A percentile compares a stretch with the other conserved stretches of the same genome.
Evolutionary conservation across 2,113 vertebrate species (phyloP).

Genomic region (Pagrus major): DNA sequence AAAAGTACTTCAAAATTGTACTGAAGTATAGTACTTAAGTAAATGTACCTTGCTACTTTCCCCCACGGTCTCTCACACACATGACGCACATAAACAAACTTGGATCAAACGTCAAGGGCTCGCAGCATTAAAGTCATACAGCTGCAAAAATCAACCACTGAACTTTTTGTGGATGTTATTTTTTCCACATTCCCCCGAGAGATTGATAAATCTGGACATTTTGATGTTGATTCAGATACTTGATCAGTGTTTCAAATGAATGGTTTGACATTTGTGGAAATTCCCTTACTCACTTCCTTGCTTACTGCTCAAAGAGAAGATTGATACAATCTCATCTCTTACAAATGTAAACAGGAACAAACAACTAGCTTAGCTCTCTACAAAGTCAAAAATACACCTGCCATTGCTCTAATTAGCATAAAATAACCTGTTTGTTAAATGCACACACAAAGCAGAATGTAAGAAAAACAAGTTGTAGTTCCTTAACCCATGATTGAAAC

Average conservation of each 20-base stretch:
- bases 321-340: too few relatives aligned
- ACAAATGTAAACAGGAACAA: too few relatives aligned
- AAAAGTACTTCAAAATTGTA: background rate
- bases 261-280: background rate
- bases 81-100: background rate
- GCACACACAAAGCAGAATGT: too few relatives aligned
- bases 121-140: background rate
- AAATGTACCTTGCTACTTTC: background rate
- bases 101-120: background rate
- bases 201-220: background rate
- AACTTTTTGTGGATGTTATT: constrained; percentile 2
- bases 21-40: background rate
- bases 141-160: background rate
- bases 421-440: too few relatives aligned
- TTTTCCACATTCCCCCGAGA: background rate
- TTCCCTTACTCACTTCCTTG: background rate
- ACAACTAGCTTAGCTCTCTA: too few relatives aligned
- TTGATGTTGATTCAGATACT: background rate
- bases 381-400: too few relatives aligned
- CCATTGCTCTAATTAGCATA: too few relatives aligned
- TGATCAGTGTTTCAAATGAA: background rate
- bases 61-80: background rate
- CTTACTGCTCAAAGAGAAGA: background rate
- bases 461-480: too few relatives aligned
- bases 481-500: too few relatives aligned